Percentiles rank a stretch among this genome's conserved stretches.
These are phyloP conservation scores for Watsonalla cultraria DNA, from an alignment of 2,888 invertebrate genomes.

Conservation along the genomic window DNA sequence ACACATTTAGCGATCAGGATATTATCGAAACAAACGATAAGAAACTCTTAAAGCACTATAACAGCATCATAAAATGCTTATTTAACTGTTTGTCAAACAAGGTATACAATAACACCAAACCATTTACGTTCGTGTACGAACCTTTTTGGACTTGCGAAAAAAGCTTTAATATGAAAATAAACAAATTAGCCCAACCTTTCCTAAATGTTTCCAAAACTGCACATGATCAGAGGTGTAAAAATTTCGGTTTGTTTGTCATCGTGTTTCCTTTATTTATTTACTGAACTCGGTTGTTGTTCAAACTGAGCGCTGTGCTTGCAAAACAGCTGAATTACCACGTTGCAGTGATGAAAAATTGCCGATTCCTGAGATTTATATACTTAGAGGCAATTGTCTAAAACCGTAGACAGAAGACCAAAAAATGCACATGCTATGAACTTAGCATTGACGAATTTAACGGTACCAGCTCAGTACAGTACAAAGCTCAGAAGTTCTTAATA, in stretches of 20 bases:
- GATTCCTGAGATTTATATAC: not conserved
- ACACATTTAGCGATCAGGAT: too few species aligned
- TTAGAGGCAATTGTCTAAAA: too few species aligned
- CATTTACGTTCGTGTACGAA: too few species aligned
- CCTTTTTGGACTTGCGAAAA: not conserved
- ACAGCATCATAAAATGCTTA: not conserved
- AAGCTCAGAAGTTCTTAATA: too few species aligned
- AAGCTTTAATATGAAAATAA: not conserved
- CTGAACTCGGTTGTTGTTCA: slow-evolving; percentile 16
- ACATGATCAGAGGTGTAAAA: not conserved
- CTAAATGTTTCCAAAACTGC: not conserved
- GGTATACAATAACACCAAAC: too few species aligned
- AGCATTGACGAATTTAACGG: too few species aligned
- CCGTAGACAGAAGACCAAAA: too few species aligned
- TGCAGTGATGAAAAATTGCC: not conserved
- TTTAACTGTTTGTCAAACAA: not conserved
- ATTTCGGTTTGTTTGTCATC: not conserved
- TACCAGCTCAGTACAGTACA: too few species aligned
- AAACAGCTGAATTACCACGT: slow-evolving; percentile 21
- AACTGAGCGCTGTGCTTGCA: slow-evolving; percentile 12
- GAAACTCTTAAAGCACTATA: too few species aligned
- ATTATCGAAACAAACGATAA: too few species aligned
- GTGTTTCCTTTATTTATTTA: slow-evolving; percentile 19
- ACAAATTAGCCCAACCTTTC: not conserved
- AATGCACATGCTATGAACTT: too few species aligned